Evolutionary conservation across 2,113 vertebrate species (phyloP), one percentile per base, ranked within the genome.

Genomic region (Cryptotis parvus): DNA sequence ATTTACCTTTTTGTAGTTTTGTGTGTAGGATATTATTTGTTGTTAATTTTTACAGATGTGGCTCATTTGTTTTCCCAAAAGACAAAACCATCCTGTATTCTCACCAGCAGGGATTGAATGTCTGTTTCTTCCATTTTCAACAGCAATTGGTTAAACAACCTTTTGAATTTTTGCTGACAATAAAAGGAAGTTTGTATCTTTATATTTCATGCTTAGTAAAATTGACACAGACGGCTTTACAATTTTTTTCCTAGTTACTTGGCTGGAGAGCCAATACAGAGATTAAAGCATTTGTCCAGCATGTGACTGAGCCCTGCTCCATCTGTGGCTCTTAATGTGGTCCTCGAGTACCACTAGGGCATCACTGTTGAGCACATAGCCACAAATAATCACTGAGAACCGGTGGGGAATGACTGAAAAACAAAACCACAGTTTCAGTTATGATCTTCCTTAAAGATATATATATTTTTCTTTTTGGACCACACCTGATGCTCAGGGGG

Each of bases 191-290:
- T 16, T 73, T 61, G 49, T 86, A 31, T 31, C 35, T 74, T 80
- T 43, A 66, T 86, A 33, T 37, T 73, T 82, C 78, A 89, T 61
- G 33, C 85, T 91, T 49, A 72, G 75, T 81, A 58, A 69, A 26
- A 89, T 5, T 92, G 18, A 69, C 24, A 35, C 58, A 74, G n/a
- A 69, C 29, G 80, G 33, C n/a, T 80, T 88, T 37, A 72, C 33
- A 1, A 2, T 61, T 33, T 33, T 14, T 58, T 33, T 68, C 88
- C n/a, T 73, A 22, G 20, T 74, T 68, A 55, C 10, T 31, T 27
- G 27, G 22, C 22, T 18, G 55, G 55, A 58, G 55, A 58, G 55
- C 20, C 55, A 22, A 20, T 58, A 55, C 52, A 18, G 49, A 20
- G 12, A 5, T 55, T 20, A 55, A 20, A 18, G 52, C 52, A 16